A percentile compares a stretch with the other conserved stretches of the same genome.
phyloP scores from a whole-genome alignment of 2,113 vertebrate species.

The Eptesicus fuscus region DNA sequence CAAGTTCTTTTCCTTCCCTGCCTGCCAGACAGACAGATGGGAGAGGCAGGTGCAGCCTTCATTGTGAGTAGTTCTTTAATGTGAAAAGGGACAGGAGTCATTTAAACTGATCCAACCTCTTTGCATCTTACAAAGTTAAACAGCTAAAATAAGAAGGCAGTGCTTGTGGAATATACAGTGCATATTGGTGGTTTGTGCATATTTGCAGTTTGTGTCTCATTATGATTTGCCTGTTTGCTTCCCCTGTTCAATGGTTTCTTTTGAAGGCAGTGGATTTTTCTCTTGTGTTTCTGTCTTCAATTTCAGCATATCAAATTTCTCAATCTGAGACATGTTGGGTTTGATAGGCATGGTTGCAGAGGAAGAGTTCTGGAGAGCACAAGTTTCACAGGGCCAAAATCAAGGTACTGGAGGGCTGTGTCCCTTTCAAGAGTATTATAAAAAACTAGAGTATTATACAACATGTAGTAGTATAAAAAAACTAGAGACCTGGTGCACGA shows the following conservation, averaged over 20 bases:
- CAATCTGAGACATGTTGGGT: neutral
- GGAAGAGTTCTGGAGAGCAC: neutral
- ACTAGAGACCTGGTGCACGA: no score
- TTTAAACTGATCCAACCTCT: neutral
- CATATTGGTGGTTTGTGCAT: neutral
- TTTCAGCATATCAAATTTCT: neutral
- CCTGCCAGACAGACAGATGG: no score
- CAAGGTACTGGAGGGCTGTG: neutral
- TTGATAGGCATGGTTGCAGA: neutral
- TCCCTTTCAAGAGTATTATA: neutral
- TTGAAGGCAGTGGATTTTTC: neutral
- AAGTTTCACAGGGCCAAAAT: neutral
- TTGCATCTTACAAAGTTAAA: neutral
- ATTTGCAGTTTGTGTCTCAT: neutral
- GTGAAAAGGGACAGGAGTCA: neutral
- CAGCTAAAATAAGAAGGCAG: neutral
- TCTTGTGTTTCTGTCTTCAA: neutral
- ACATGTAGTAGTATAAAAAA: no score
- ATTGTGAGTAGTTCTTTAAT: neutral
- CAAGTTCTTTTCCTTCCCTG: no score
- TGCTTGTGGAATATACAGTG: neutral
- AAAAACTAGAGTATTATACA: no score
- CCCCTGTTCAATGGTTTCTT: neutral
- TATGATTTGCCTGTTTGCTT: neutral
- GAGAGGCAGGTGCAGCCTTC: neutral